Evolutionary conservation across 1,140 invertebrate genomes (phyloP).

Genomic region (Sarcophaga peregrina): DNA sequence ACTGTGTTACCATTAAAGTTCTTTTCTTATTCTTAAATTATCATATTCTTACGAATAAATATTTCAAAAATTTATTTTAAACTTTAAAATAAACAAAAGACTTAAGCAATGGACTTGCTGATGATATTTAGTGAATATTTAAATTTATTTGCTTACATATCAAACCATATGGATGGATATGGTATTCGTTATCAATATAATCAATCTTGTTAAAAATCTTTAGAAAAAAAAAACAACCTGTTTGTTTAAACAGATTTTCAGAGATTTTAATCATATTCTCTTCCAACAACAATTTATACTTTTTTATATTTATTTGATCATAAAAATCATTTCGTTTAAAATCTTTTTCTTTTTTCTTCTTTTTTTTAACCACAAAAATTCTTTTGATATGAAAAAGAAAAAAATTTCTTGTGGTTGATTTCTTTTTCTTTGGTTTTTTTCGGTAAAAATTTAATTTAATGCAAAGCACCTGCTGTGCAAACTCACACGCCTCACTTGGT

Average conservation of each 20-base stretch:
- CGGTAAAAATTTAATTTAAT: constrained; percentile 17
- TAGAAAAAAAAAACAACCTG: neutral
- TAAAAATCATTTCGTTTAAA: constrained; percentile 11
- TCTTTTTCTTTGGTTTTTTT: neutral
- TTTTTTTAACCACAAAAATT: neutral
- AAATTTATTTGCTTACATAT: too few species aligned
- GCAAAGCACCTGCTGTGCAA: constrained; percentile 42
- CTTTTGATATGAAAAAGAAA: neutral
- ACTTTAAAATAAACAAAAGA: constrained; percentile 41
- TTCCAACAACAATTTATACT: neutral
- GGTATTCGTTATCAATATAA: constrained; percentile 1
- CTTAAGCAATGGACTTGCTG: constrained; percentile 42
- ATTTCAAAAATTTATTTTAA: too few species aligned
- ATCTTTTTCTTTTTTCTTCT: too few species aligned
- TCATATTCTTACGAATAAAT: too few species aligned
- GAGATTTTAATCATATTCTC: neutral
- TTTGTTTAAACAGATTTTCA: neutral
- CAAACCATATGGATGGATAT: neutral
- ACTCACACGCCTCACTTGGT: constrained; percentile 34
- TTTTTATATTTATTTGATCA: constrained; percentile 5
- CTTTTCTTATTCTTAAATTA: too few species aligned
- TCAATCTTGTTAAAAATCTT: neutral
- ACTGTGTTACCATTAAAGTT: too few species aligned
- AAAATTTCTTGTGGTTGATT: neutral
- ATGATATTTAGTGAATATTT: neutral